A percentile compares a stretch with the other conserved stretches of the same genome.
These are phyloP conservation scores for Leiothrix lutea DNA, from an alignment of 2,113 vertebrate genomes.

Conservation along the genomic window DNA sequence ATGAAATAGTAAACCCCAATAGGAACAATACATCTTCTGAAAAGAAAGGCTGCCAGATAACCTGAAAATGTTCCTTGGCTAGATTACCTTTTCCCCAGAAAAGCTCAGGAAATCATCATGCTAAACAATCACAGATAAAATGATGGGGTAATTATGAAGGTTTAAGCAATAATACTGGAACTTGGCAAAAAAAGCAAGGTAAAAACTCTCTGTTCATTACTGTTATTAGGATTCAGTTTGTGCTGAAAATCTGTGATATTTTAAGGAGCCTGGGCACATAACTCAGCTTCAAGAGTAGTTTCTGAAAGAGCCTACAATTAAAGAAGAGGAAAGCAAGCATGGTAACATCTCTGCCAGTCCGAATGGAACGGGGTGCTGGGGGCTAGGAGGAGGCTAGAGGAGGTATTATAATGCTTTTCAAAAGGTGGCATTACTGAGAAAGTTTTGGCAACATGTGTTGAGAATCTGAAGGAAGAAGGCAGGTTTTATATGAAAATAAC, in stretches of 20 bases:
- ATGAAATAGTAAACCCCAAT: slow-evolving; percentile 2
- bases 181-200: slow-evolving; percentile 37
- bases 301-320: not conserved
- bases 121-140: slow-evolving; percentile 42
- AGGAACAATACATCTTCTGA: slow-evolving; percentile 22
- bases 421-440: not conserved
- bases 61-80: slow-evolving; percentile 8
- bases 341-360: not conserved
- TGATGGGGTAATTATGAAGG: slow-evolving; percentile 32
- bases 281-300: not conserved
- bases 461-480: not conserved
- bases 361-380: not conserved
- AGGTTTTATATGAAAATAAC: not conserved
- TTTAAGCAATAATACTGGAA: slow-evolving; percentile 17
- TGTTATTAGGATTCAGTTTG: slow-evolving; percentile 10
- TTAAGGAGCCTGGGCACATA: slow-evolving; percentile 16
- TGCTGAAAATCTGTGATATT: slow-evolving; percentile 37
- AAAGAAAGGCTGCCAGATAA: slow-evolving; percentile 20
- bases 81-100: slow-evolving; percentile 25
- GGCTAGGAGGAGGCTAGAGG: not conserved
- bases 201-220: slow-evolving; percentile 32
- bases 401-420: fast-evolving
- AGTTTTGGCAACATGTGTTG: not conserved
- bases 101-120: not conserved
- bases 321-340: not conserved